phyloP scores from a whole-genome alignment of 2,888 invertebrate genomes.

The Pammene fasciana region DNA sequence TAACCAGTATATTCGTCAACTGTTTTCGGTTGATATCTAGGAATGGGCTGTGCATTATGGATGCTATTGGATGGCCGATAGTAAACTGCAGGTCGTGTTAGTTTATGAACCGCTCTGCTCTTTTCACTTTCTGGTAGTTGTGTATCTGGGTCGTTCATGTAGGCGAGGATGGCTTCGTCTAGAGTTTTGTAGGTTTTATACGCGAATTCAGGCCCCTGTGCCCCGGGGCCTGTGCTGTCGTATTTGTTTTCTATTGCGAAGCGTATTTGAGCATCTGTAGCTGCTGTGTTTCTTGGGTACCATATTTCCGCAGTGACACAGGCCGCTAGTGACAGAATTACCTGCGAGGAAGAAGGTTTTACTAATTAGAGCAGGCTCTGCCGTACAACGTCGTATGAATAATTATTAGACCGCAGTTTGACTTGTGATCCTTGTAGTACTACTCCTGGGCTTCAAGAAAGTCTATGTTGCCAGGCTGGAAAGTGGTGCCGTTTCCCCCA shows the following conservation, averaged over 20 bases:
- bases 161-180: slow-evolving; percentile 68
- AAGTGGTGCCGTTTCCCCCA: too few species aligned
- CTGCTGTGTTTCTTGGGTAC: slow-evolving; percentile 55
- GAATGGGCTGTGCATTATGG: slow-evolving; percentile 6
- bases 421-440: too few species aligned
- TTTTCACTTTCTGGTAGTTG: slow-evolving; percentile 67
- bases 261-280: slow-evolving; percentile 69
- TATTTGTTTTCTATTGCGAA: slow-evolving; percentile 76
- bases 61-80: slow-evolving; percentile 3
- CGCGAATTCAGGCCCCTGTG: slow-evolving; percentile 62
- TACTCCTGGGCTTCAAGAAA: too few species aligned
- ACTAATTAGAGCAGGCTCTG: too few species aligned
- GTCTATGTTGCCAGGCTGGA: too few species aligned
- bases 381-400: too few species aligned
- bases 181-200: slow-evolving; percentile 68
- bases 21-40: slow-evolving; percentile 51
- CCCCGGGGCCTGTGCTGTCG: slow-evolving; percentile 77
- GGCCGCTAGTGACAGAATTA: slow-evolving; percentile 52
- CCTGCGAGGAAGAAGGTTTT: slow-evolving; percentile 48
- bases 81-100: slow-evolving; percentile 46
- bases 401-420: too few species aligned
- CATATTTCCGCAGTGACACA: slow-evolving; percentile 26
- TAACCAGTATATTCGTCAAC: slow-evolving; percentile 56
- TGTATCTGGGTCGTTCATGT: slow-evolving; percentile 71
- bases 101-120: slow-evolving; percentile 55